Percentiles rank a stretch among this genome's conserved stretches.
Conservation (phyloP, 1,140 invertebrate species). For the Pemphigus obesinymphae region DNA sequence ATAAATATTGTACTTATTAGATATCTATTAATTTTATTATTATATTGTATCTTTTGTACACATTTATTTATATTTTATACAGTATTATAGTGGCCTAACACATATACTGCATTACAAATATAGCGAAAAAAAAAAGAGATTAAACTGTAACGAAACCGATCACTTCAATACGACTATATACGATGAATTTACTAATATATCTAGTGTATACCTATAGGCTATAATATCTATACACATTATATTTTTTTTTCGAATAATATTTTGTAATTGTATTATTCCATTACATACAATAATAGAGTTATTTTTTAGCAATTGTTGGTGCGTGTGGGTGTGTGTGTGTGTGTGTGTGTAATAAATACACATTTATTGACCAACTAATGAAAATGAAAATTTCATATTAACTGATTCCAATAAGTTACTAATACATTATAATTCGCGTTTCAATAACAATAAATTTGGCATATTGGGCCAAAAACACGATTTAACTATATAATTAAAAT, state of each 20-base stretch:
- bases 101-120: too few relatives aligned
- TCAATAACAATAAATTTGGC: not conserved
- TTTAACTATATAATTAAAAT: not conserved
- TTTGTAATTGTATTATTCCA: constrained; percentile 33
- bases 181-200: not conserved
- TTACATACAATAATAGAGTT: not conserved
- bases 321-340: not conserved
- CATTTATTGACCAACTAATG: not conserved
- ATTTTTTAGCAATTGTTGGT: not conserved
- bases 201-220: not conserved
- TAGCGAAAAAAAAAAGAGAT: not conserved
- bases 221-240: not conserved
- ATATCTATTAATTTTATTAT: too few relatives aligned
- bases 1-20: too few relatives aligned
- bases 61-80: too few relatives aligned
- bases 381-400: not conserved
- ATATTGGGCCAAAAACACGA: not conserved
- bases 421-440: not conserved
- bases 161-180: not conserved
- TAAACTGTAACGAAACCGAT: constrained; percentile 27
- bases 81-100: too few relatives aligned
- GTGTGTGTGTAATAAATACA: not conserved
- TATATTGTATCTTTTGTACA: too few relatives aligned
- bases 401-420: not conserved
- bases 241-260: not conserved